phyloP scores from a whole-genome alignment of 2,888 invertebrate species.

The Nephrotoma guestfalica region DNA sequence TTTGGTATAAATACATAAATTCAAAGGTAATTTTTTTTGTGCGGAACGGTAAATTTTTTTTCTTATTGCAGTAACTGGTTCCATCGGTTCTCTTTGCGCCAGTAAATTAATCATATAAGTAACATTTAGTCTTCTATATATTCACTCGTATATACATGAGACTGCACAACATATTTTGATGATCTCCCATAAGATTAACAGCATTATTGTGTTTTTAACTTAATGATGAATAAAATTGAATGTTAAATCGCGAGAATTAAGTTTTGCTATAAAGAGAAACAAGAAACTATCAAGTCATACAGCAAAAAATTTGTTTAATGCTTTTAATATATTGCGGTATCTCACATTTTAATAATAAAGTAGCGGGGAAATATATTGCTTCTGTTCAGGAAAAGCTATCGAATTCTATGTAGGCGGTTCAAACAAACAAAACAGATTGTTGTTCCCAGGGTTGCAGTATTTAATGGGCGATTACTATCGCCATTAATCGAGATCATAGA shows the following conservation, averaged over 20 bases:
- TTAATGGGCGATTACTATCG: too few relatives aligned
- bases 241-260: neutral
- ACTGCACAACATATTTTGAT: neutral
- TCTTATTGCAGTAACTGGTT: neutral
- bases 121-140: neutral
- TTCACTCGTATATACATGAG: neutral
- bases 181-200: neutral
- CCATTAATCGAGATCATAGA: too few relatives aligned
- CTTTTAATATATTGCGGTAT: neutral
- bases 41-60: neutral
- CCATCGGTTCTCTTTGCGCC: neutral
- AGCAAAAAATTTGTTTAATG: neutral
- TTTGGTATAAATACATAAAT: neutral
- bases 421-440: too few relatives aligned
- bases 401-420: too few relatives aligned
- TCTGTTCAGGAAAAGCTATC: too few relatives aligned
- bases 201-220: neutral
- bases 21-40: neutral
- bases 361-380: neutral
- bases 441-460: too few relatives aligned
- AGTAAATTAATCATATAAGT: neutral
- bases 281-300: neutral
- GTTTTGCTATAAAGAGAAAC: neutral
- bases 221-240: neutral
- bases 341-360: neutral